Percentiles rank a stretch among this genome's conserved stretches.
These are phyloP conservation scores for Odontophorus gujanensis DNA, from an alignment of 2,113 vertebrate species.

Conservation along the genomic window DNA sequence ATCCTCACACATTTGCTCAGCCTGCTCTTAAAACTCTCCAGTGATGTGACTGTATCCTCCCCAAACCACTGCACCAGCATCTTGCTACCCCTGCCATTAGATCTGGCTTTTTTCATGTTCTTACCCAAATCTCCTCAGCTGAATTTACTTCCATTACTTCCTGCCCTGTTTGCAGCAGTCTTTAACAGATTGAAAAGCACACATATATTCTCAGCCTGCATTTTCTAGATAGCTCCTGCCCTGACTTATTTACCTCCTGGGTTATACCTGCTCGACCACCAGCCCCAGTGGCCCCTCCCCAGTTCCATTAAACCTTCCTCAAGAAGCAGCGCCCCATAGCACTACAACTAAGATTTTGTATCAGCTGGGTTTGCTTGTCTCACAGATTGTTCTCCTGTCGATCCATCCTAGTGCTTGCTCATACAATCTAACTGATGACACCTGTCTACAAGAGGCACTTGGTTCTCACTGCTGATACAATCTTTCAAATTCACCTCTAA, in stretches of 20 bases:
- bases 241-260: background rate
- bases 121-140: background rate
- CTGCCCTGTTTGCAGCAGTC: background rate
- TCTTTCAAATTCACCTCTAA: constrained; percentile 50
- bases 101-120: background rate
- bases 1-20: background rate
- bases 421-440: background rate
- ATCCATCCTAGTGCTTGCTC: background rate
- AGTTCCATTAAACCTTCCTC: background rate
- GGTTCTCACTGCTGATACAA: constrained; percentile 7
- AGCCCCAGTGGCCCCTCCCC: background rate
- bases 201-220: accelerated
- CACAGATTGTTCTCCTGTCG: background rate
- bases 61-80: background rate
- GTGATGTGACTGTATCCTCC: background rate
- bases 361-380: background rate
- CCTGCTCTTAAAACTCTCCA: background rate
- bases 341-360: background rate
- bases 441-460: background rate
- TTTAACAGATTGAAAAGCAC: background rate
- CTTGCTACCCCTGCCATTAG: background rate
- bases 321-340: background rate
- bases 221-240: background rate
- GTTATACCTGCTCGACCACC: background rate
- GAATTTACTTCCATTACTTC: background rate